A percentile compares a stretch with the other conserved stretches of the same genome.
phyloP scores from a whole-genome alignment of 2,888 invertebrate genomes.

The Drosophila histrio region DNA sequence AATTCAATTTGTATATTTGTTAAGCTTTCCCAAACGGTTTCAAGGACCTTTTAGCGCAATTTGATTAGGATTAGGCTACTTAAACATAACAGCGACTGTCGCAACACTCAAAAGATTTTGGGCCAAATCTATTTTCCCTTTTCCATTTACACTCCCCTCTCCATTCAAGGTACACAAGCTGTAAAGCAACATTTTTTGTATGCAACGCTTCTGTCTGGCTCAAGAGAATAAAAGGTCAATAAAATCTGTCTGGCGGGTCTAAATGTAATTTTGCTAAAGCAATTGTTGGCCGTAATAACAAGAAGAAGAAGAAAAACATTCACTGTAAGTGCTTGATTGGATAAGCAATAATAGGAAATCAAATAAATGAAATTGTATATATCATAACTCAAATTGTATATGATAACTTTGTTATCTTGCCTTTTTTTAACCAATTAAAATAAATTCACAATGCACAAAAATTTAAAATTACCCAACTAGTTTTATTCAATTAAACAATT shows the following conservation, averaged over 20 bases:
- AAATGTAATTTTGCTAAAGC: slow-evolving; percentile 6
- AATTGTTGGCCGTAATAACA: neutral
- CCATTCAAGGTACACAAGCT: neutral
- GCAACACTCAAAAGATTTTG: slow-evolving; percentile 14
- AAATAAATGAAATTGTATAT: neutral
- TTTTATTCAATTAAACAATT: too few species aligned
- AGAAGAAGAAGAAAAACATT: neutral
- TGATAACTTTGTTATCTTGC: neutral
- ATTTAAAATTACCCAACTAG: too few species aligned
- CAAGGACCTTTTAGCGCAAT: slow-evolving; percentile 19
- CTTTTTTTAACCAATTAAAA: neutral
- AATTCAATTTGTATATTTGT: slow-evolving; percentile 29
- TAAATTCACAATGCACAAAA: neutral
- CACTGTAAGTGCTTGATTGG: neutral
- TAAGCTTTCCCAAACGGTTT: slow-evolving; percentile 2
- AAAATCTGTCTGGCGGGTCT: slow-evolving; percentile 11
- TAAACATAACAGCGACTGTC: slow-evolving; percentile 14
- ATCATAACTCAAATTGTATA: neutral
- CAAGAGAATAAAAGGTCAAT: slow-evolving; percentile 21
- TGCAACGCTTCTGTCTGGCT: neutral
- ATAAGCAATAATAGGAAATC: neutral
- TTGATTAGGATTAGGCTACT: slow-evolving; percentile 20
- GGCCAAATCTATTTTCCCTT: slow-evolving; percentile 16
- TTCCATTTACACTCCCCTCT: neutral
- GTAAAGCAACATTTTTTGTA: neutral